These are phyloP conservation scores for Penelope pileata DNA, from an alignment of 2,113 vertebrate species.

Conservation along the genomic window DNA sequence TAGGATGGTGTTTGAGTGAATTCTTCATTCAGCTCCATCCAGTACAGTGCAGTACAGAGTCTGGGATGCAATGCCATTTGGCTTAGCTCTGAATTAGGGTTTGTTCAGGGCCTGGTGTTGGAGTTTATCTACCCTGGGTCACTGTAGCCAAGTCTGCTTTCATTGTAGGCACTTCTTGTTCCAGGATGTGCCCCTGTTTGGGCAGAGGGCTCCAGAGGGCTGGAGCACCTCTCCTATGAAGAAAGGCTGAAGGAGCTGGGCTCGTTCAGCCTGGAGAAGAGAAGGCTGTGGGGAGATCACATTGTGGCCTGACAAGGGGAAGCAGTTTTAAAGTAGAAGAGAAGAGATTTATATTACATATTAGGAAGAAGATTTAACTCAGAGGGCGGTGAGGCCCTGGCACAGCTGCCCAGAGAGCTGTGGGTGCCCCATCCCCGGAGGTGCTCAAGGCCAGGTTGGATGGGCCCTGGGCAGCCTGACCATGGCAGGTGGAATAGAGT, in stretches of 20 bases:
- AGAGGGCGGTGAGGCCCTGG: neutral
- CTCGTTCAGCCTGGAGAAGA: neutral
- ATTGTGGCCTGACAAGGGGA: neutral
- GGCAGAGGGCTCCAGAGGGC: neutral
- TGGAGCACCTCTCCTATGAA: neutral
- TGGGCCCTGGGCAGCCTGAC: neutral
- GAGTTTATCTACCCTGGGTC: neutral
- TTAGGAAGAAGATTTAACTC: neutral
- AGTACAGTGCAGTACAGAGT: neutral
- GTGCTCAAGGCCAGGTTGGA: neutral
- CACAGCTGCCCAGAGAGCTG: neutral
- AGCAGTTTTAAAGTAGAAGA: neutral
- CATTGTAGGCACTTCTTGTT: neutral
- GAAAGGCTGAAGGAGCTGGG: neutral
- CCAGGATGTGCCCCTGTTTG: neutral
- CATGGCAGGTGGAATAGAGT: no score
- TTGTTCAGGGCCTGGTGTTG: neutral
- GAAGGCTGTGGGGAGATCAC: neutral
- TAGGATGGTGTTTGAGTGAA: neutral
- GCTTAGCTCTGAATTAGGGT: neutral
- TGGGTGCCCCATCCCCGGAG: neutral
- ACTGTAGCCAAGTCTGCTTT: neutral
- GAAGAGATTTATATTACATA: neutral
- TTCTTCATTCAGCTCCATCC: neutral
- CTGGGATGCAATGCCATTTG: neutral